These are phyloP conservation scores for Cervus canadensis DNA, from an alignment of 2,113 vertebrate species.

Conservation along the genomic window DNA sequence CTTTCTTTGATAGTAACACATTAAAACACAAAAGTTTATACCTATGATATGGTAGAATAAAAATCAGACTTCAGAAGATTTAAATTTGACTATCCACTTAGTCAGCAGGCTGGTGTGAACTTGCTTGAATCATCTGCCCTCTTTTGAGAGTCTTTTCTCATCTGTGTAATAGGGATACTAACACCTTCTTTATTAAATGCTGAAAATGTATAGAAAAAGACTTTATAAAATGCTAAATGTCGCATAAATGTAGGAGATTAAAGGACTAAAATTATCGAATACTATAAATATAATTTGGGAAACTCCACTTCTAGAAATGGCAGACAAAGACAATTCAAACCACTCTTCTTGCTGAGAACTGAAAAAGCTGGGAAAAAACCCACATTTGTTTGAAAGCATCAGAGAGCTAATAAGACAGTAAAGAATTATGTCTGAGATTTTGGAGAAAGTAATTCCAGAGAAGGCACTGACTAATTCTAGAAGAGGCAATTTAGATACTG, in stretches of 20 bases:
- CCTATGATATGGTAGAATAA: background rate
- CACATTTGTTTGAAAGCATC: slow-evolving; percentile 13
- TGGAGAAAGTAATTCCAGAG: background rate
- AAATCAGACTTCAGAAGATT: slow-evolving; percentile 5
- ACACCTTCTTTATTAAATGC: slow-evolving; percentile 6
- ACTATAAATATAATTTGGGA: background rate
- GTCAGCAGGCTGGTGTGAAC: background rate
- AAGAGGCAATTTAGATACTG: background rate
- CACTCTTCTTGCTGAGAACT: background rate
- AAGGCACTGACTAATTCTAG: background rate
- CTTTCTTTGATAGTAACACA: slow-evolving; percentile 28
- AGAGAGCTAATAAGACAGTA: background rate
- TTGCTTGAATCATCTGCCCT: background rate
- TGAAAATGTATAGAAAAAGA: background rate
- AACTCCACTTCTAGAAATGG: slow-evolving; percentile 32
- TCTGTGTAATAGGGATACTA: background rate
- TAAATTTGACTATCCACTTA: background rate
- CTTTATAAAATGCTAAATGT: background rate
- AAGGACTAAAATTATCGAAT: background rate
- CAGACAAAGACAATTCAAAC: slow-evolving; percentile 16
- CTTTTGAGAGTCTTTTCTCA: background rate
- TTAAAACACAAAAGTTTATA: slow-evolving; percentile 14
- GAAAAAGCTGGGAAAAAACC: background rate
- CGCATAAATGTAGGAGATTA: background rate
- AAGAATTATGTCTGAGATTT: background rate